These are phyloP conservation scores for Trichonephila clavata DNA, from an alignment of 1,140 invertebrate species.

Conservation along the genomic window DNA sequence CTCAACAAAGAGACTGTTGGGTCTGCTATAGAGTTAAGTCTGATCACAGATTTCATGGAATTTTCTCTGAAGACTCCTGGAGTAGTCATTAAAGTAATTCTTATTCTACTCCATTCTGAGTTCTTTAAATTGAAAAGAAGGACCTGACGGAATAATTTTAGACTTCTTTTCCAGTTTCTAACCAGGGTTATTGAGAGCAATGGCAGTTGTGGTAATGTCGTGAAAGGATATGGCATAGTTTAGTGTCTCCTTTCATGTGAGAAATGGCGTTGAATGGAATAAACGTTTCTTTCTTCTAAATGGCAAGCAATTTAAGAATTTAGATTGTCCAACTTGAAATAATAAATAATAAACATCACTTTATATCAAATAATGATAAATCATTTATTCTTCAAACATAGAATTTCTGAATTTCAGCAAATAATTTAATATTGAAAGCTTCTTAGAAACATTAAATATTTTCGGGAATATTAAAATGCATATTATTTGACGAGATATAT, in stretches of 20 bases:
- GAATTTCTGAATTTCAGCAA: no score
- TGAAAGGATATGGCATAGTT: not conserved
- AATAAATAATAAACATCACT: no score
- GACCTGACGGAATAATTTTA: not conserved
- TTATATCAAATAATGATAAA: no score
- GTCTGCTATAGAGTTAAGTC: not conserved
- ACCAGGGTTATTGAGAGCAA: constrained; percentile 9
- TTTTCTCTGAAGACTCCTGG: not conserved
- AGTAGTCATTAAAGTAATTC: constrained; percentile 35
- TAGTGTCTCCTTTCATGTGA: not conserved
- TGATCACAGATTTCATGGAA: constrained; percentile 1
- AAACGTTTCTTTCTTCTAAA: no score
- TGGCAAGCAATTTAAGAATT: no score
- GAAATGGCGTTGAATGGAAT: no score
- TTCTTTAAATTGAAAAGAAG: constrained; percentile 9
- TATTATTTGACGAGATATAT: no score
- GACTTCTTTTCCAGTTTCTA: constrained; percentile 2
- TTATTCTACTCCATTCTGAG: not conserved
- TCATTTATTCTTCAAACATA: no score
- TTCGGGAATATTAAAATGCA: no score
- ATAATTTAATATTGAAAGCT: no score
- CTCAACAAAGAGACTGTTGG: not conserved
- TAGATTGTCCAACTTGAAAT: no score
- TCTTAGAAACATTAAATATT: no score
- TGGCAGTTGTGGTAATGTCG: not conserved